phyloP scores from a whole-genome alignment of 2,113 vertebrate species.

The rat (Rattus norvegicus) region GRCr8 NC_086021.1:60041501-60042000 shows the following conservation, averaged over 20 bases:
- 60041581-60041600: slow-evolving; percentile 31
- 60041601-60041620: neutral
- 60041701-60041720: neutral
- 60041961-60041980: slow-evolving; percentile 14
- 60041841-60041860: neutral
- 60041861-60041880: neutral
- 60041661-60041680: neutral
- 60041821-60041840: neutral
- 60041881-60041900: neutral
- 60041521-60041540: neutral
- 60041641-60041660: neutral
- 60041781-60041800: neutral
- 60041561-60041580: neutral
- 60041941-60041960: slow-evolving; percentile 2
- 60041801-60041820: neutral
- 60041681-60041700: neutral
- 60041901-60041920: slow-evolving; percentile 12
- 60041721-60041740: neutral
- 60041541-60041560: slow-evolving; percentile 43
- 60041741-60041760: neutral
- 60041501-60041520: neutral
- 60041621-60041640: neutral
- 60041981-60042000: neutral
- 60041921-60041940: neutral
- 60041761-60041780: neutral